phyloP scores from a whole-genome alignment of 2,113 vertebrate species.

The Sclerurus mexicanus region DNA sequence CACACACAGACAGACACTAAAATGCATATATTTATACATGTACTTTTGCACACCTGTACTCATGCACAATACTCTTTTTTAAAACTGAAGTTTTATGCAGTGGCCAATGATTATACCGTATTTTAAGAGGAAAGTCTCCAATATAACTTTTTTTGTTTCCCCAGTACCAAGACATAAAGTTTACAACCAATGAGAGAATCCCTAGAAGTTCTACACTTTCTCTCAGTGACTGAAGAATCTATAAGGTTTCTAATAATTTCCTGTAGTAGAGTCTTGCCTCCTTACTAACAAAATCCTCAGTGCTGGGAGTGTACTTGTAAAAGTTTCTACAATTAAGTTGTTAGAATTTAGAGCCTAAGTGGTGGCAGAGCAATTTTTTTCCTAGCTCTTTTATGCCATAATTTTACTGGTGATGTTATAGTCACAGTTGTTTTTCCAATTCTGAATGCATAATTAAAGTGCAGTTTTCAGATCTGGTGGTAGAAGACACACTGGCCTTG shows the following conservation, averaged over 20 bases:
- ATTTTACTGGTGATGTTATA: neutral
- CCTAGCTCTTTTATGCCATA: neutral
- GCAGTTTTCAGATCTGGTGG: constrained; percentile 27
- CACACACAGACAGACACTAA: neutral
- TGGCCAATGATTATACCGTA: neutral
- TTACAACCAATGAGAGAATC: neutral
- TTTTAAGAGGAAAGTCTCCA: neutral
- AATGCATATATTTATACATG: neutral
- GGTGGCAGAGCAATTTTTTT: neutral
- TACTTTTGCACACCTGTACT: neutral
- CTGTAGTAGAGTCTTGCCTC: neutral
- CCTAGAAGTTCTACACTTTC: neutral
- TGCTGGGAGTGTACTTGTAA: neutral
- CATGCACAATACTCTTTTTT: neutral
- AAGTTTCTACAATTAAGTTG: neutral
- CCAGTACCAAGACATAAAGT: neutral
- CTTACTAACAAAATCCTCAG: neutral
- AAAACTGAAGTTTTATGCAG: neutral
- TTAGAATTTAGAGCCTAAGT: neutral
- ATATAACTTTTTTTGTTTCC: neutral
- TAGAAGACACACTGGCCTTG: constrained; percentile 26
- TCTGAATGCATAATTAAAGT: constrained; percentile 49
- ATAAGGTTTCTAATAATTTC: neutral
- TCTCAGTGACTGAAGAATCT: neutral
- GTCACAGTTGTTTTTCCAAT: constrained; percentile 25